These are phyloP conservation scores for Melipona quadrifasciata DNA, from an alignment of 1,140 invertebrate species.

Conservation along the genomic window DNA sequence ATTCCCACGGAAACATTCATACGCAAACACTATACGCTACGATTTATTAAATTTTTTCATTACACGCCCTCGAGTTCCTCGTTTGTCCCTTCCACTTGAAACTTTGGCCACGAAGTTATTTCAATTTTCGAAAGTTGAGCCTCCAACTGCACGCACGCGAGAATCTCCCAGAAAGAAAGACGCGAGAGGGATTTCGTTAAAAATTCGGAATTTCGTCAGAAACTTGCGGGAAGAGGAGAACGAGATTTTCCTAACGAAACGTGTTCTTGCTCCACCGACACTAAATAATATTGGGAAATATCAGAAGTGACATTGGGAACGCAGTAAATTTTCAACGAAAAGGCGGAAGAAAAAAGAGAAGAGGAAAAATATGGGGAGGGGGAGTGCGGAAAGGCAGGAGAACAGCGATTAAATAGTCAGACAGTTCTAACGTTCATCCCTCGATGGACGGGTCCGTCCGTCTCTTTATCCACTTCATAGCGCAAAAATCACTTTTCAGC, in stretches of 20 bases:
- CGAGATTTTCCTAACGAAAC: too few relatives aligned
- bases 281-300: too few relatives aligned
- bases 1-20: not conserved
- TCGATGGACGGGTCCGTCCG: not conserved
- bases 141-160: not conserved
- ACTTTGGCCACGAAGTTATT: not conserved
- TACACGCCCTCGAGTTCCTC: not conserved
- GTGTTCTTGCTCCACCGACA: too few relatives aligned
- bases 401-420: not conserved
- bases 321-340: not conserved
- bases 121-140: not conserved
- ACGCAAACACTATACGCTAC: too few relatives aligned
- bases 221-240: not conserved
- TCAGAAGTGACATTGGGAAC: too few relatives aligned
- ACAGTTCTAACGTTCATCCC: not conserved
- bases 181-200: not conserved
- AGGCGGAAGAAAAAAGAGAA: too few relatives aligned
- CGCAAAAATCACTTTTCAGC: conserved; percentile 41
- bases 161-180: not conserved
- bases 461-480: conserved; percentile 14
- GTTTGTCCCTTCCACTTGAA: too few relatives aligned
- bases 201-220: not conserved
- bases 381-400: not conserved
- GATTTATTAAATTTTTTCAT: too few relatives aligned
- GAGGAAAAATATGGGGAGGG: not conserved